phyloP scores from a whole-genome alignment of 2,113 vertebrate species.

The Danionella cerebrum region DNA sequence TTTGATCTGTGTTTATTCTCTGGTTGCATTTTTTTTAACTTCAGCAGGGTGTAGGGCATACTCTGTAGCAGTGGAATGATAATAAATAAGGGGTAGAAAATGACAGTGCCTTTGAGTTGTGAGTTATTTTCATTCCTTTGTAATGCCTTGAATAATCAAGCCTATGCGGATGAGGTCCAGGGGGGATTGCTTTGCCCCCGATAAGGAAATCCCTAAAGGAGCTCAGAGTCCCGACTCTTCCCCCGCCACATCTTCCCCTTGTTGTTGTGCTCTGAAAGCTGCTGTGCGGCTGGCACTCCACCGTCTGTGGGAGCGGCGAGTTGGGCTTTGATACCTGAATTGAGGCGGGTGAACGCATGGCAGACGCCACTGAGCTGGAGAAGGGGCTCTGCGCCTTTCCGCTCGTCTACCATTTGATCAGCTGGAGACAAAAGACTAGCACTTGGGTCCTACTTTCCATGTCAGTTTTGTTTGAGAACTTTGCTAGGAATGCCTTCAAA shows the following conservation, averaged over 20 bases:
- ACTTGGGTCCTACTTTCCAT: slow-evolving; percentile 36
- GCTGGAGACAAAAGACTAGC: slow-evolving; percentile 34
- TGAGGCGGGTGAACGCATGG: slow-evolving; percentile 22
- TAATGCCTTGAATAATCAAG: slow-evolving; percentile 44
- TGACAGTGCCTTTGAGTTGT: slow-evolving; percentile 31
- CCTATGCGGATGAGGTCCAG: slow-evolving; percentile 32
- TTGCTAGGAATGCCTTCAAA: slow-evolving; percentile 15
- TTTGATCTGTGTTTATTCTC: slow-evolving; percentile 31
- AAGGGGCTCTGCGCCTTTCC: slow-evolving; percentile 21
- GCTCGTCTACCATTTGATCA: slow-evolving; percentile 41
- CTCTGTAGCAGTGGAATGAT: slow-evolving; percentile 31
- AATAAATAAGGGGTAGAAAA: slow-evolving; percentile 50
- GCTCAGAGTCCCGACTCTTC: slow-evolving; percentile 31
- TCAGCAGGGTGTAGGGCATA: slow-evolving; percentile 7
- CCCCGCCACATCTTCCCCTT: slow-evolving; percentile 20
- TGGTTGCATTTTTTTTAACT: background rate
- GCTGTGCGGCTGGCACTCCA: slow-evolving; percentile 8
- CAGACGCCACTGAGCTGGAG: slow-evolving; percentile 7
- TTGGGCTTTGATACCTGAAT: slow-evolving; percentile 41
- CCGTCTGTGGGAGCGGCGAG: slow-evolving; percentile 32
- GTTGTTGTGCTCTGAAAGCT: slow-evolving; percentile 39
- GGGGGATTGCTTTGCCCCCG: slow-evolving; percentile 45
- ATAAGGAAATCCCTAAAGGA: slow-evolving; percentile 44
- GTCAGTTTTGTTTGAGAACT: slow-evolving; percentile 30
- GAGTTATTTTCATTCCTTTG: slow-evolving; percentile 46